A percentile compares a stretch with the other conserved stretches of the same genome.
Evolutionary conservation across 2,888 invertebrate genomes (phyloP).

Genomic region (Liodrosophila aerea): DNA sequence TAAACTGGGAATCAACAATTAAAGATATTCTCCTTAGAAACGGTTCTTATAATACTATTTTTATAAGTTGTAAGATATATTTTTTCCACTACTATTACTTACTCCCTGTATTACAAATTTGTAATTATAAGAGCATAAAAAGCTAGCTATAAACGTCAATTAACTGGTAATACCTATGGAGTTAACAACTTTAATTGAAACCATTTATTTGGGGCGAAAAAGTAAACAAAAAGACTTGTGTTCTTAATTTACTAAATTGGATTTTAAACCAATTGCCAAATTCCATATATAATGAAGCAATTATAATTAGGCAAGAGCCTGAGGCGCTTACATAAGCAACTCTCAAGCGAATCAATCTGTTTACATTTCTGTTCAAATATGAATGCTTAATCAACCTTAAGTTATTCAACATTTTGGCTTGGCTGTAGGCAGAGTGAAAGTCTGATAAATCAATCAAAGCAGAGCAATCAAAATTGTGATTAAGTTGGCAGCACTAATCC

Average conservation of each 20-base stretch:
- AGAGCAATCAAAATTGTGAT: constrained; percentile 1
- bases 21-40: no score
- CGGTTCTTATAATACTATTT: no score
- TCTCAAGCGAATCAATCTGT: constrained; percentile 2
- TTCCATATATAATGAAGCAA: constrained; percentile 5
- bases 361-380: not conserved
- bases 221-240: not conserved
- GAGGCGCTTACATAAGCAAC: constrained; percentile 18
- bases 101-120: no score
- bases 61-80: no score
- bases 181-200: no score
- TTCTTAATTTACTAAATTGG: no score
- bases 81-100: no score
- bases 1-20: not conserved
- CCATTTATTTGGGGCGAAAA: not conserved
- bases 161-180: no score
- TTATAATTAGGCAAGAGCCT: constrained; percentile 6
- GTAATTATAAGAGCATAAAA: no score
- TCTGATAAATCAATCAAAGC: constrained; percentile 16
- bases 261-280: no score
- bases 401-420: constrained; percentile 28
- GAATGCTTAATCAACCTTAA: constrained; percentile 4
- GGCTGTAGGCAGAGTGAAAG: constrained; percentile 51
- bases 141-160: no score
- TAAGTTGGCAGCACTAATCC: not conserved